Conservation (phyloP, 2,797 vertebrate species). For the Cynopterus sphinx region DNA sequence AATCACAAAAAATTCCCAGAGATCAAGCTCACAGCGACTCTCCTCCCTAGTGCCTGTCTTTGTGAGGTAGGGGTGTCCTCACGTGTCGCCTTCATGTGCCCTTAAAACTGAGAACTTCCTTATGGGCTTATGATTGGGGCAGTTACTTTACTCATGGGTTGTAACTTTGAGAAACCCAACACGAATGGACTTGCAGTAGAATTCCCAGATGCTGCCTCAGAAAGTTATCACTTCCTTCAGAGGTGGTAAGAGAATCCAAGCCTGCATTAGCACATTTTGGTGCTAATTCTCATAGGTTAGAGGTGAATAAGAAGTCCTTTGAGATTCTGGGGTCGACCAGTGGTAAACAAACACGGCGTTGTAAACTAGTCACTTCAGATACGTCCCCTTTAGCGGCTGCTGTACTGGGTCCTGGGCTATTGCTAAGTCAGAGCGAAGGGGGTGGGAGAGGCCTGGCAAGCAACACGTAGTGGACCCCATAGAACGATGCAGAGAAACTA, state of each 20-base stretch:
- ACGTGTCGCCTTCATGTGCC: not conserved
- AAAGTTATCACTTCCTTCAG: slow-evolving; percentile 73
- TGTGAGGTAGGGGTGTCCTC: not conserved
- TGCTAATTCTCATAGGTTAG: slow-evolving; percentile 61
- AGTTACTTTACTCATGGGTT: not conserved
- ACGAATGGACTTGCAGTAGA: slow-evolving; percentile 45
- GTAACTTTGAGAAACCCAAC: not conserved
- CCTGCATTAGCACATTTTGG: slow-evolving; percentile 74
- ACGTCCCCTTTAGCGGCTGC: accelerated
- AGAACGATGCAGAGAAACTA: not conserved
- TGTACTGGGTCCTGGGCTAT: not conserved
- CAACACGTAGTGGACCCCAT: not conserved
- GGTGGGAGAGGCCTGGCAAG: not conserved
- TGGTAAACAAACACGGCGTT: slow-evolving; percentile 36
- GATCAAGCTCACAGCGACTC: not conserved
- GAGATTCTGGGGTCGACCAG: slow-evolving; percentile 56
- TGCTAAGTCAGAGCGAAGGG: not conserved
- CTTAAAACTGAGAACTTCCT: not conserved
- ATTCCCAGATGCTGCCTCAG: slow-evolving; percentile 71
- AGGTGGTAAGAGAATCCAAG: slow-evolving; percentile 72
- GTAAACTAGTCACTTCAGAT: slow-evolving; percentile 43
- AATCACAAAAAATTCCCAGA: not conserved
- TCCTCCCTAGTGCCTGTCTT: not conserved
- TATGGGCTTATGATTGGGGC: slow-evolving; percentile 56
- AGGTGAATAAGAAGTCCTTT: slow-evolving; percentile 72